These are phyloP conservation scores for Drosophila mimica DNA, from an alignment of 2,888 invertebrate genomes.

Conservation along the genomic window DNA sequence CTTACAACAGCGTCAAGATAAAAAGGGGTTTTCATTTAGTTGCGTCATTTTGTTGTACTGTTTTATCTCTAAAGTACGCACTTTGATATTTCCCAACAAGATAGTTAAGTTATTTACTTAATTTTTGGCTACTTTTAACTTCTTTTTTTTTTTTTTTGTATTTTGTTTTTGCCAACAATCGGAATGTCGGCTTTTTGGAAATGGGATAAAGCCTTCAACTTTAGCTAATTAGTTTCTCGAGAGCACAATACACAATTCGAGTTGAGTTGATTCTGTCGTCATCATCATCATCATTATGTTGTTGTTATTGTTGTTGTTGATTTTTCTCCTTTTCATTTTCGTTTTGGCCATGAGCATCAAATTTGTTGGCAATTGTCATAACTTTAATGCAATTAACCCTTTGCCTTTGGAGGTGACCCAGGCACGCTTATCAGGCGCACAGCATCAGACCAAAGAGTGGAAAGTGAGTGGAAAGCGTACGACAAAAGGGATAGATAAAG, in stretches of 20 bases:
- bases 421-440: constrained; percentile 42
- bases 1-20: neutral
- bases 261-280: constrained; percentile 60
- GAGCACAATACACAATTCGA: constrained; percentile 50
- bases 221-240: constrained; percentile 63
- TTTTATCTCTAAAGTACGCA: neutral
- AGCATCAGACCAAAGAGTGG: constrained; percentile 37
- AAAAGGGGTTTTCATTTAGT: neutral
- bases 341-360: constrained; percentile 46
- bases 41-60: neutral
- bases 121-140: neutral
- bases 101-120: neutral
- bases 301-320: neutral
- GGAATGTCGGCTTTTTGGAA: constrained; percentile 6
- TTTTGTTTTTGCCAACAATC: neutral
- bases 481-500: constrained; percentile 12
- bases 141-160: neutral
- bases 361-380: constrained; percentile 76
- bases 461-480: constrained; percentile 7
- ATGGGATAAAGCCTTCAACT: constrained; percentile 24
- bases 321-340: constrained; percentile 11
- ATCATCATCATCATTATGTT: neutral
- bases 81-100: neutral
- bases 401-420: constrained; percentile 51
- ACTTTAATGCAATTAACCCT: constrained; percentile 79